Conservation (phyloP, 2,797 vertebrate species). For the Arremon brunneinucha region DNA sequence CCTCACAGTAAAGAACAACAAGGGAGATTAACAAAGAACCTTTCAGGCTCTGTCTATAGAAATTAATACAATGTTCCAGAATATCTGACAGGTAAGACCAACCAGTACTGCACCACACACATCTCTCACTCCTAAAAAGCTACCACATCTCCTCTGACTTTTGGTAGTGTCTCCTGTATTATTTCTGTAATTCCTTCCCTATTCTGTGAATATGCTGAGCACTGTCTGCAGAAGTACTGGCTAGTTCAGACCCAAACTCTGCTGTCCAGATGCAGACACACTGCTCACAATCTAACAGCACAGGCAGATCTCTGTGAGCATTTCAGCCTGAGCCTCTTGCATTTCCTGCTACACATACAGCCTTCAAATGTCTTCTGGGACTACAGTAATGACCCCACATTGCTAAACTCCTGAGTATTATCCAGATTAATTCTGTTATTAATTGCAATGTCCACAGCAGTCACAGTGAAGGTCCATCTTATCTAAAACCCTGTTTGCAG, state of each 20-base stretch:
- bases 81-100: neutral
- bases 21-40: neutral
- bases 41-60: neutral
- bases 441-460: neutral
- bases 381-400: neutral
- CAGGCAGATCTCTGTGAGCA: neutral
- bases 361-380: neutral
- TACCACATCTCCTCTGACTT: neutral
- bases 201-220: neutral
- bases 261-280: neutral
- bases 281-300: neutral
- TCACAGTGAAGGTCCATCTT: neutral
- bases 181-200: neutral
- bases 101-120: neutral
- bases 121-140: neutral
- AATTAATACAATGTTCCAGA: neutral
- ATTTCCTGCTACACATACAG: neutral
- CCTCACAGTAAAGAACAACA: neutral
- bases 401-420: neutral
- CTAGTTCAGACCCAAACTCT: neutral
- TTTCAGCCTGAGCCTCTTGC: neutral
- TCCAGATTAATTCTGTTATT: neutral
- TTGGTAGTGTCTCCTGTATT: neutral
- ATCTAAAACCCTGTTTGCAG: neutral
- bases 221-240: neutral